phyloP scores from a whole-genome alignment of 2,113 vertebrate genomes.

The Actenoides hombroni region DNA sequence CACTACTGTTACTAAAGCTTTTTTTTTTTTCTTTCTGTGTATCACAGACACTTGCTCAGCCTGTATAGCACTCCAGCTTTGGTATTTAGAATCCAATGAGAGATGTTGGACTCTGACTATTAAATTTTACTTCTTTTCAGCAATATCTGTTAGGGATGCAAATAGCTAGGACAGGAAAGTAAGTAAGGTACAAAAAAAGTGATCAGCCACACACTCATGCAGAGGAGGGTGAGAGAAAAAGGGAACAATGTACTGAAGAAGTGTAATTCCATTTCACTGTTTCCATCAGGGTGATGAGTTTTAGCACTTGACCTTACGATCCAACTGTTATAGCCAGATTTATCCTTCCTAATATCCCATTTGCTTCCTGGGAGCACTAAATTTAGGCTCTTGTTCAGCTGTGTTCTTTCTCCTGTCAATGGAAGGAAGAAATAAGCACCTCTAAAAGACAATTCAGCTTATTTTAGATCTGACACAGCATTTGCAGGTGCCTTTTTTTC shows the following conservation, averaged over 20 bases:
- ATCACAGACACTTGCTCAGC: neutral
- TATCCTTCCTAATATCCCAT: conserved; percentile 50
- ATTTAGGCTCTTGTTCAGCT: conserved; percentile 42
- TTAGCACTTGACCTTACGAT: conserved; percentile 52
- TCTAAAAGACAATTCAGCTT: conserved; percentile 63
- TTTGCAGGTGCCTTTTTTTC: conserved; percentile 26
- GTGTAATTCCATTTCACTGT: conserved; percentile 24
- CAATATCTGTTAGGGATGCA: neutral
- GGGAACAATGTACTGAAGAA: neutral
- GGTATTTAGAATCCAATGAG: neutral
- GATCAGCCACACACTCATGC: neutral
- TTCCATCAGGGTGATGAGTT: conserved; percentile 39
- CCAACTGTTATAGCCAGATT: conserved; percentile 33
- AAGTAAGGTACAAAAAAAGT: neutral
- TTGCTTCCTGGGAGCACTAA: conserved; percentile 45
- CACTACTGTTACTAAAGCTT: neutral
- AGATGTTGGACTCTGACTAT: neutral
- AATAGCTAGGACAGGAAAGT: neutral
- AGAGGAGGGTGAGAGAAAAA: neutral
- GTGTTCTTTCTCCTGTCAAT: conserved; percentile 49
- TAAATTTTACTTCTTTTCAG: neutral
- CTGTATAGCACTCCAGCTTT: neutral
- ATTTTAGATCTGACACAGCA: conserved; percentile 58
- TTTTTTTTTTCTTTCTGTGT: neutral
- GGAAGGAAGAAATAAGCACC: conserved; percentile 39